Evolutionary conservation across 1,140 invertebrate species (phyloP).

Genomic region (Pseudomyrmex pallidus): DNA sequence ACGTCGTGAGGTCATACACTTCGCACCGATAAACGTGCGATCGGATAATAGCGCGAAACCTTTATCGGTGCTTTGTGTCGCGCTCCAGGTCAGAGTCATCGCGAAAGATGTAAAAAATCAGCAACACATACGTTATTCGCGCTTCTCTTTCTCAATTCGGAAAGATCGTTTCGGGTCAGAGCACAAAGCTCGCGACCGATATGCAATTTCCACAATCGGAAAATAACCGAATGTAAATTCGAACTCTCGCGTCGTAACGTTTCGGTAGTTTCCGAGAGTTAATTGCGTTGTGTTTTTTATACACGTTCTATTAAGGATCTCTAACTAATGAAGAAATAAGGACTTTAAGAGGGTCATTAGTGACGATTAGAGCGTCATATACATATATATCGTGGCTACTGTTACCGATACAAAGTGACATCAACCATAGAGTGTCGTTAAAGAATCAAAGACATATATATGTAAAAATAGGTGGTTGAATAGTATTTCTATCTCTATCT

Average conservation of each 20-base stretch:
- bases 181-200: neutral
- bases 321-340: too few species aligned
- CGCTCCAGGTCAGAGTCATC: slow-evolving; percentile 69
- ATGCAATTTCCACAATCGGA: slow-evolving; percentile 6
- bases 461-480: too few species aligned
- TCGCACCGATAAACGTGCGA: slow-evolving; percentile 61
- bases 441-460: too few species aligned
- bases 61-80: slow-evolving; percentile 60
- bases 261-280: neutral
- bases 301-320: too few species aligned
- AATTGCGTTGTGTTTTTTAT: neutral
- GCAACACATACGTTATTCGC: neutral
- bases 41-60: slow-evolving; percentile 40
- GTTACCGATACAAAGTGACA: too few species aligned
- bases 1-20: slow-evolving; percentile 62
- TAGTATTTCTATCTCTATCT: too few species aligned
- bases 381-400: too few species aligned
- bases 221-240: slow-evolving; percentile 13
- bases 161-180: slow-evolving; percentile 43
- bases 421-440: too few species aligned
- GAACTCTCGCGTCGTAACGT: neutral
- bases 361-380: too few species aligned
- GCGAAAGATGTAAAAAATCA: slow-evolving; percentile 4
- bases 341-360: too few species aligned
- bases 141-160: slow-evolving; percentile 12